Evolutionary conservation across 2,797 vertebrate species (phyloP).

Genomic region (Cryptoblepharus egeriae): DNA sequence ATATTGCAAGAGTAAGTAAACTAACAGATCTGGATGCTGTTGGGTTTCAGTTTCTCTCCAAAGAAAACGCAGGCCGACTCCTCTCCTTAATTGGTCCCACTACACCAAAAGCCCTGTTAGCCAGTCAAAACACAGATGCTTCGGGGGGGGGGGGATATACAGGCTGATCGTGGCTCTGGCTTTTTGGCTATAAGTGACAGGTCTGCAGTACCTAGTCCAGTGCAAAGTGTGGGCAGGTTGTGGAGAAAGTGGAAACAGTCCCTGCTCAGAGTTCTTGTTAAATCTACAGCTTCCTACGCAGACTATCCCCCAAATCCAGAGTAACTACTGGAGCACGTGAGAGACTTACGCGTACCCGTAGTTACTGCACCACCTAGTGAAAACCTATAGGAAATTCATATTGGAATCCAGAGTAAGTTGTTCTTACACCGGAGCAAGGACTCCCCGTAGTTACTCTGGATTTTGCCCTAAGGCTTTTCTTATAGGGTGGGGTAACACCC

Average conservation of each 20-base stretch:
- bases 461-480: not conserved
- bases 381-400: too few relatives aligned
- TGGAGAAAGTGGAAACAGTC: not conserved
- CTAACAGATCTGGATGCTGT: not conserved
- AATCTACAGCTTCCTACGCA: not conserved
- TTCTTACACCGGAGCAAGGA: too few relatives aligned
- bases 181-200: conserved; percentile 36
- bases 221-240: conserved; percentile 51
- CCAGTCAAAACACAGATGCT: conserved; percentile 51
- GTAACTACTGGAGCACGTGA: too few relatives aligned
- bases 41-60: conserved; percentile 52
- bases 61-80: conserved; percentile 53
- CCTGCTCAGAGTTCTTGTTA: not conserved
- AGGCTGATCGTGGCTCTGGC: conserved; percentile 62
- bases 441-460: too few relatives aligned
- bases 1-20: too few relatives aligned
- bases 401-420: too few relatives aligned
- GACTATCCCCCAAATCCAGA: too few relatives aligned
- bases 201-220: conserved; percentile 56
- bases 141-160: conserved; percentile 50
- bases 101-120: conserved; percentile 57
- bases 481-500: not conserved
- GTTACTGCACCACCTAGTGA: too few relatives aligned
- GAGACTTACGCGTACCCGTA: too few relatives aligned
- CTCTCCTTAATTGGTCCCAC: conserved; percentile 68